Evolutionary conservation across 2,113 vertebrate genomes (phyloP).

Genomic region (Centropus bengalensis): DNA sequence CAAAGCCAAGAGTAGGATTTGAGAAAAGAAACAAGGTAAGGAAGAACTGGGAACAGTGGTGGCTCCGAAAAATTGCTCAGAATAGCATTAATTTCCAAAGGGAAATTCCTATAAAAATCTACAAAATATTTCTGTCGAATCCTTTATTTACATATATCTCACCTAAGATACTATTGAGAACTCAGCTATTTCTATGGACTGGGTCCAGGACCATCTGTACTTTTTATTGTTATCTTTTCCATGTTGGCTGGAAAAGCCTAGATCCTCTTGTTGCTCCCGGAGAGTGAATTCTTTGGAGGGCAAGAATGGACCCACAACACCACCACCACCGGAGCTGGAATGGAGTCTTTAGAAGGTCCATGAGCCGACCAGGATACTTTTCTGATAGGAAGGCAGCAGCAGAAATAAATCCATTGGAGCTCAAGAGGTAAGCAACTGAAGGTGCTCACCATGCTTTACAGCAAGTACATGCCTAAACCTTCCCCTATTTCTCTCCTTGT

Average conservation of each 20-base stretch:
- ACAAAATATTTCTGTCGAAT: neutral
- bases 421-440: neutral
- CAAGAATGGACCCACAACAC: neutral
- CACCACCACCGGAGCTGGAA: neutral
- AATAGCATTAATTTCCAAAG: neutral
- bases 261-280: neutral
- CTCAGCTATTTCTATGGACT: neutral
- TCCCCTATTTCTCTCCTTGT: neutral
- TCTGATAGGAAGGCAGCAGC: neutral
- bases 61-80: neutral
- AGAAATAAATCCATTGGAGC: neutral
- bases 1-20: conserved; percentile 37
- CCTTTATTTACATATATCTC: neutral
- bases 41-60: neutral
- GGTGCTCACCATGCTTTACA: neutral
- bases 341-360: no score
- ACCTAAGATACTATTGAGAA: neutral
- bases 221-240: neutral
- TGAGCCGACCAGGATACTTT: neutral
- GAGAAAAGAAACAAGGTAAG: neutral
- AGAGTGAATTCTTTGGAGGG: neutral
- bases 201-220: neutral
- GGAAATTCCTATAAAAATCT: neutral
- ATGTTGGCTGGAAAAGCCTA: neutral
- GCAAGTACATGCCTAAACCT: neutral